Base-by-base conservation (phyloP, 2,113 vertebrate genomes). In the Psettodes erumei region DNA sequence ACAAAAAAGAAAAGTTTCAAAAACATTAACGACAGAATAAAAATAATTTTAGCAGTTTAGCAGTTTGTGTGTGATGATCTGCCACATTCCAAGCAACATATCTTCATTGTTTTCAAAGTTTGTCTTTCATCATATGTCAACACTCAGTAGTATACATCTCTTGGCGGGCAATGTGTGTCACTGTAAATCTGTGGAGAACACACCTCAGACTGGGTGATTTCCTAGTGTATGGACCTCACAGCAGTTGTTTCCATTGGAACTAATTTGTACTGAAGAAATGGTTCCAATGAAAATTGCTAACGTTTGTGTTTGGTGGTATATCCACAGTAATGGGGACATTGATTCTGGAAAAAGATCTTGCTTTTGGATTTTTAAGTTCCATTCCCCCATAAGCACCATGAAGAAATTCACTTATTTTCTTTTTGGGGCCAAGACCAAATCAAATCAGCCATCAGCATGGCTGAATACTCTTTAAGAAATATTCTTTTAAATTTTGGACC, bases 301-400 rank as follows among this genome's bases (percentile, higher is more conserved):
- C 42, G 21, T 32, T 32, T 25, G 23, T 50, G 40, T 19, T 59
- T 4, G 21, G n/a, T 42, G 35, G 65, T 58, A 78, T 53, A 71
- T 56, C 40, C 48, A 43, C 10, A 38, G 37, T 48, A 71, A 54
- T 37, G 16, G n/a, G 58, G 66, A 40, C 48, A 58, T 67, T 50
- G 54, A 81, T 81, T 71, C 48, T 68, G 69, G 50, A 59, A 72
- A 70, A 35, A 58, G 30, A 70, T 30, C n/a, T 23, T 28, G 53
- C 47, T 53, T 32, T 63, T 71, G 23, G 4, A 40, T 64, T 66
- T 63, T 74, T 73, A 60, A 63, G 45, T 21, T 25, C 18, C 28
- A 42, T 47, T 66, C 16, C 54, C 71, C 18, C 56, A 8, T 40
- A 8, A 64, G 32, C 30, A 55, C 12, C n/a, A 58, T 8, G 3